phyloP scores from a whole-genome alignment of 2,888 invertebrate species.

The Hemithea aestivaria region DNA sequence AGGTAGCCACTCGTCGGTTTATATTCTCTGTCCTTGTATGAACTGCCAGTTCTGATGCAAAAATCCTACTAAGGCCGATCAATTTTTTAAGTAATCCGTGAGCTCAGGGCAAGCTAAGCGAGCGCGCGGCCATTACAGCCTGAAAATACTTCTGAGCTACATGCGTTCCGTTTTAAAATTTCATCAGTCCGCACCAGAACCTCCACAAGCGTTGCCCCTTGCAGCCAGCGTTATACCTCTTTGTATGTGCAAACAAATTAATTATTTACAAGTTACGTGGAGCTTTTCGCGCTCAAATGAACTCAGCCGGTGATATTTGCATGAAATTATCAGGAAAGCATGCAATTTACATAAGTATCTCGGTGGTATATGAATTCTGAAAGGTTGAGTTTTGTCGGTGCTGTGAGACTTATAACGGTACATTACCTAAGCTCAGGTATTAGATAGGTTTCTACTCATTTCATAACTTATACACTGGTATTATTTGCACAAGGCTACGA shows the following conservation, averaged over 20 bases:
- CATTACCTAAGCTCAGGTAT: no score
- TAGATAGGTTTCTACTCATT: no score
- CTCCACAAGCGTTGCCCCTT: conserved; percentile 17
- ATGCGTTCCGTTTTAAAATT: conserved; percentile 31
- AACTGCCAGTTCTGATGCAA: no score
- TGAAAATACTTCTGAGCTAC: conserved; percentile 19
- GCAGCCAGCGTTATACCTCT: conserved; percentile 21
- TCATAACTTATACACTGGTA: no score
- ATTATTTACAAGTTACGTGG: conserved; percentile 52
- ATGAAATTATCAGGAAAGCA: conserved; percentile 38
- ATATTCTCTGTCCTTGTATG: no score
- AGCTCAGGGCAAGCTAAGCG: conserved; percentile 17
- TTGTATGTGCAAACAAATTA: conserved; percentile 65
- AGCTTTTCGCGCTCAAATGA: conserved; percentile 44
- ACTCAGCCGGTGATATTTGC: conserved; percentile 42
- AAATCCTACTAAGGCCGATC: no score
- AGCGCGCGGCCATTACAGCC: conserved; percentile 12
- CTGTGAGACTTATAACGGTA: conserved; percentile 14
- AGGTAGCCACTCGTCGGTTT: no score
- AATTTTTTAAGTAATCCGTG: no score
- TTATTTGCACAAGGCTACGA: no score
- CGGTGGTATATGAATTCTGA: conserved; percentile 12
- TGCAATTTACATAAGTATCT: conserved; percentile 20
- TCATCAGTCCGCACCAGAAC: conserved; percentile 24
- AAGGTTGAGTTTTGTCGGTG: conserved; percentile 20